These are phyloP conservation scores for Nemurella pictetii DNA, from an alignment of 2,888 invertebrate species.

Conservation along the genomic window DNA sequence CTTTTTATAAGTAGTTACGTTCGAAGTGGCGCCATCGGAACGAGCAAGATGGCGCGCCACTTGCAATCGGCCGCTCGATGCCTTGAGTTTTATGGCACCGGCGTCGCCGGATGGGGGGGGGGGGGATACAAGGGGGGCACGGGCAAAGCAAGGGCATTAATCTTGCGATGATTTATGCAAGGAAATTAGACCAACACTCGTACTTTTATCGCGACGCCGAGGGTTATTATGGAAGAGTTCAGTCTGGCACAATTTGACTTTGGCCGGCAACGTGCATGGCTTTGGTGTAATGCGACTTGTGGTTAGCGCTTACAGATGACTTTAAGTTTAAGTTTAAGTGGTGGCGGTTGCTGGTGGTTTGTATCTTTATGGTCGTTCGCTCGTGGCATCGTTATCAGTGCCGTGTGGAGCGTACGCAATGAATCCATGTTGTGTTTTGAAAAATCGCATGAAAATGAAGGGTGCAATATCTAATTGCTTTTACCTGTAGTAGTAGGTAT, in stretches of 20 bases:
- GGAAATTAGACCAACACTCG: neutral
- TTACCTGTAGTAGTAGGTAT: no score
- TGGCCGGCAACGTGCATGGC: neutral
- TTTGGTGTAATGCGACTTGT: neutral
- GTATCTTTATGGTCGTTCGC: neutral
- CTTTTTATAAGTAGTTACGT: slow-evolving; percentile 17
- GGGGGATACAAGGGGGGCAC: no score
- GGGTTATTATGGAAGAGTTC: neutral
- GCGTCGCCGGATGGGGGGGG: no score
- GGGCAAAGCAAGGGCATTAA: neutral
- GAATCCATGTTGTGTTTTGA: no score
- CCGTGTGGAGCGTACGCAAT: no score
- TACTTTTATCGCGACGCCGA: neutral
- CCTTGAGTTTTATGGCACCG: neutral
- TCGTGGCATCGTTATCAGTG: neutral
- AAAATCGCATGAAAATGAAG: no score
- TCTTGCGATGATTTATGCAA: neutral
- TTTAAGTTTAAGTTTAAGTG: neutral
- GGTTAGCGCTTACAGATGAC: neutral
- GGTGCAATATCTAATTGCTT: no score
- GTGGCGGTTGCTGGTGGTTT: neutral
- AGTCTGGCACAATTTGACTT: neutral
- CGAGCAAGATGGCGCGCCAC: neutral
- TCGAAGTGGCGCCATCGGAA: neutral
- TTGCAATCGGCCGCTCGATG: no score